These are phyloP conservation scores for Harmothoe impar DNA, from an alignment of 2,888 invertebrate species.

Conservation along the genomic window DNA sequence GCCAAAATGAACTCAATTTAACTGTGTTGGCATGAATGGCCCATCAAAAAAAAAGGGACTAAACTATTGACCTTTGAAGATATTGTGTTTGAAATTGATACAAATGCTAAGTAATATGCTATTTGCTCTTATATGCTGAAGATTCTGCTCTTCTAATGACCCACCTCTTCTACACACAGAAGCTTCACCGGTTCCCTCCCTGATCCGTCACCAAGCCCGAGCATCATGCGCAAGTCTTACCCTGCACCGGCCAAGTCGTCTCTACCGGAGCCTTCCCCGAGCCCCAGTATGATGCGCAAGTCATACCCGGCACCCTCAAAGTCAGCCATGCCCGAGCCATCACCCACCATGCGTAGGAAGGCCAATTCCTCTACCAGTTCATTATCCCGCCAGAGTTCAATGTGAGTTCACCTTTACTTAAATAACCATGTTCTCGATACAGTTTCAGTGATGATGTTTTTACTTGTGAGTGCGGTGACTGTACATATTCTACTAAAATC, in stretches of 20 bases:
- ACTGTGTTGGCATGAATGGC: no score
- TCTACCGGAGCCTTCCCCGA: conserved; percentile 47
- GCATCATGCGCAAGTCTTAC: conserved; percentile 63
- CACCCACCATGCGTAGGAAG: conserved; percentile 67
- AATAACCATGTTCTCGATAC: background rate
- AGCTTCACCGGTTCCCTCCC: conserved; percentile 43
- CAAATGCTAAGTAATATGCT: no score
- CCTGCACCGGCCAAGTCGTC: conserved; percentile 49
- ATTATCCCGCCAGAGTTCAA: conserved; percentile 67
- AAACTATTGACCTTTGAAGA: no score
- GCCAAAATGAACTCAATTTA: no score
- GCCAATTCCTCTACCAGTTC: conserved; percentile 64
- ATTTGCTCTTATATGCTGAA: no score
- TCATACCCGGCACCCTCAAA: conserved; percentile 53
- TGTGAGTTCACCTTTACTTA: conserved; percentile 65
- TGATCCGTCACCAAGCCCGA: conserved; percentile 53
- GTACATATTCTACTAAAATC: no score
- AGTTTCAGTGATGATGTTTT: no score
- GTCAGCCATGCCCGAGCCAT: conserved; percentile 65
- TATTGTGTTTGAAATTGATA: no score
- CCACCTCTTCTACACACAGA: background rate
- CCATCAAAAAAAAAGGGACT: no score
- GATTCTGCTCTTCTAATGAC: no score
- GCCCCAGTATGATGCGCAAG: conserved; percentile 63
- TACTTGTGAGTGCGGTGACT: no score